These are phyloP conservation scores for Fabriciana adippe DNA, from an alignment of 2,888 invertebrate species.

Conservation along the genomic window DNA sequence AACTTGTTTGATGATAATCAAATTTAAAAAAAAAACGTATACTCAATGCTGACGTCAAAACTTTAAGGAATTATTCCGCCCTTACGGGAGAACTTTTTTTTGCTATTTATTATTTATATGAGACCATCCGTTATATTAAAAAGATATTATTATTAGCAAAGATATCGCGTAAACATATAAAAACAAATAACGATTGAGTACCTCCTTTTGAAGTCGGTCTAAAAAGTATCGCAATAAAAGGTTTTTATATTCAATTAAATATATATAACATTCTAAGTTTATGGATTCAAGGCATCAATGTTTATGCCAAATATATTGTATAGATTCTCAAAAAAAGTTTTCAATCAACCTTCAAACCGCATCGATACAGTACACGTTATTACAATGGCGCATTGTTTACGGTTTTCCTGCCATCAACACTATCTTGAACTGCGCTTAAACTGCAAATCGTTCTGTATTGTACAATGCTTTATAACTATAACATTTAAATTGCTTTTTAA, in stretches of 20 bases:
- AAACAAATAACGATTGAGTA: too few relatives aligned
- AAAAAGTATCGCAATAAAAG: too few relatives aligned
- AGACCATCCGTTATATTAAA: too few relatives aligned
- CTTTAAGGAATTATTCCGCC: too few relatives aligned
- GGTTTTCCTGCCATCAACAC: conserved; percentile 17
- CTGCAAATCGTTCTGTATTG: conserved; percentile 1
- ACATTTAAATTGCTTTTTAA: conserved; percentile 4
- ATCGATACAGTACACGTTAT: conserved; percentile 10
- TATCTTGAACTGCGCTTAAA: conserved; percentile 15
- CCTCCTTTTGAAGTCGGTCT: too few relatives aligned
- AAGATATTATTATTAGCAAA: too few relatives aligned
- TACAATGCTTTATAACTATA: background rate
- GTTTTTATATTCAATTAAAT: too few relatives aligned
- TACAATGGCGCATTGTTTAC: conserved; percentile 20
- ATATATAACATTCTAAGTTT: background rate
- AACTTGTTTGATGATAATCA: background rate
- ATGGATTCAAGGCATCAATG: background rate
- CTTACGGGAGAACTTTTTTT: too few relatives aligned
- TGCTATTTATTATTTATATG: too few relatives aligned
- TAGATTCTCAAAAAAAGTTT: conserved; percentile 3
- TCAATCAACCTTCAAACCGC: conserved; percentile 16
- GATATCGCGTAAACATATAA: too few relatives aligned
- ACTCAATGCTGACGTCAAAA: too few relatives aligned
- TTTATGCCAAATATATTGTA: background rate
- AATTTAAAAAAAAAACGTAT: too few relatives aligned